Evolutionary conservation across 2,797 vertebrate species (phyloP).

Genomic region (Cichlasoma orientale): DNA sequence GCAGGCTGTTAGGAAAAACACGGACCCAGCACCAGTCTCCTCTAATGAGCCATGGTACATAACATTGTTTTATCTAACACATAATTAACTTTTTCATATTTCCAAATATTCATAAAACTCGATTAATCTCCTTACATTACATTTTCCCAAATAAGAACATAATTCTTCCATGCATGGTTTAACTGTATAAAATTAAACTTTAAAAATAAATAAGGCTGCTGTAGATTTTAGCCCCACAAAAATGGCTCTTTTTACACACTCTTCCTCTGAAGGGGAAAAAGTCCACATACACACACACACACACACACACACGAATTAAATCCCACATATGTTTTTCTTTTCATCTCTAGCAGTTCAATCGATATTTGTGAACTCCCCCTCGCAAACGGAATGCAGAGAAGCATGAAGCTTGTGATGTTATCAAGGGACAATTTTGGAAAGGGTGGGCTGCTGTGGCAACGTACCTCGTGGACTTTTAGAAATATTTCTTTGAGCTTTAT

Average conservation of each 20-base stretch:
- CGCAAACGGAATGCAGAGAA: constrained; percentile 51
- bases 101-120: background rate
- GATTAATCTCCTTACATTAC: background rate
- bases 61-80: constrained; percentile 10
- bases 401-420: constrained; percentile 64
- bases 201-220: background rate
- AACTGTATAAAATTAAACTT: background rate
- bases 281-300: too few relatives aligned
- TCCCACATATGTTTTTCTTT: constrained; percentile 55
- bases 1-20: constrained; percentile 7
- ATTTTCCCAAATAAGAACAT: background rate
- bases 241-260: constrained; percentile 2
- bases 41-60: constrained; percentile 1
- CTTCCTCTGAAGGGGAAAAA: constrained; percentile 1
- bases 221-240: constrained; percentile 29
- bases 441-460: constrained; percentile 41
- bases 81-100: constrained; percentile 6
- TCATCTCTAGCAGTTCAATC: constrained; percentile 52
- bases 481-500: constrained; percentile 64
- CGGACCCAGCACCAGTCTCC: constrained; percentile 1
- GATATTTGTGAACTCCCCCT: constrained; percentile 56
- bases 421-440: constrained; percentile 54
- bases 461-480: constrained; percentile 56
- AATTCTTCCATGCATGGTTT: background rate
- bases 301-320: constrained; percentile 36